These are phyloP conservation scores for Diachasmimorpha longicaudata DNA, from an alignment of 1,140 invertebrate genomes.

Conservation along the genomic window DNA sequence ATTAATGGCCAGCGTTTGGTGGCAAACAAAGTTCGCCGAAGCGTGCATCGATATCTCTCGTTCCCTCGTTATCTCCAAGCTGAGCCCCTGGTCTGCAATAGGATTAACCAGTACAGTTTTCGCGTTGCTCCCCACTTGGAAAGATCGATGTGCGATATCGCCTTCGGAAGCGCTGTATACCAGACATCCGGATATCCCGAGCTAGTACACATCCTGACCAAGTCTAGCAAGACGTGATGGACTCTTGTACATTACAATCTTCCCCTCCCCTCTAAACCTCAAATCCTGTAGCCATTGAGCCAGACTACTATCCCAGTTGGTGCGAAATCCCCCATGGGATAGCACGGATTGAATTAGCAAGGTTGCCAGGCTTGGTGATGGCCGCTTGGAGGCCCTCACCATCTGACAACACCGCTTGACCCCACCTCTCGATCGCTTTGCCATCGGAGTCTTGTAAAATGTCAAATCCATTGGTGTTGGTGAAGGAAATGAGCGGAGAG, in stretches of 20 bases:
- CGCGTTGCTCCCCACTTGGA: neutral
- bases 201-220: neutral
- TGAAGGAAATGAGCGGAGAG: neutral
- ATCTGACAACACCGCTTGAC: neutral
- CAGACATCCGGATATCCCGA: neutral
- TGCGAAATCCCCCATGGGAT: neutral
- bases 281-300: neutral
- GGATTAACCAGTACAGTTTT: neutral
- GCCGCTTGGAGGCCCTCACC: neutral
- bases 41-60: neutral
- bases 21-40: neutral
- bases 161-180: neutral
- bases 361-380: slow-evolving; percentile 1
- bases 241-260: neutral
- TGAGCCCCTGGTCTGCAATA: neutral
- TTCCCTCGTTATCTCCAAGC: neutral
- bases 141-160: neutral
- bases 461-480: neutral
- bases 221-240: neutral
- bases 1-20: neutral
- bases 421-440: neutral
- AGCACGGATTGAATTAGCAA: slow-evolving; percentile 14
- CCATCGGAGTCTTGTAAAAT: neutral
- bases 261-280: neutral
- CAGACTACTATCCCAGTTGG: neutral